Conservation (phyloP, 2,113 vertebrate species). For the Acinonyx jubatus region DNA sequence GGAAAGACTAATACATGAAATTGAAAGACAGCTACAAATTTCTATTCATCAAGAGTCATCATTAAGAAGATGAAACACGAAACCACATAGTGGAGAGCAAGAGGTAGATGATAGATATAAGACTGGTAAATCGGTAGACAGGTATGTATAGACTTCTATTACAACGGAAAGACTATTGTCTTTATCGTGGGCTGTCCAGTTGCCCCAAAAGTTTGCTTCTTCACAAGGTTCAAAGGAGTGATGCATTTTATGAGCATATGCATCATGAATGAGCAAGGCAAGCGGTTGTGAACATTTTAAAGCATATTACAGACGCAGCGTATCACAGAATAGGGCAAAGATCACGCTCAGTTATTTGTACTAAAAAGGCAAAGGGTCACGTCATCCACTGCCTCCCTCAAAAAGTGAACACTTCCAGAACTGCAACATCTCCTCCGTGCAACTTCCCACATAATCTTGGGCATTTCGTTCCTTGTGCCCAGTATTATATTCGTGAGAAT, state of each 20-base stretch:
- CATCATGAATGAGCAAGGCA: not conserved
- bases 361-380: not conserved
- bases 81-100: not conserved
- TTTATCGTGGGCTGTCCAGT: not conserved
- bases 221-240: not conserved
- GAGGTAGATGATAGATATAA: not conserved
- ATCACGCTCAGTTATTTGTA: not conserved
- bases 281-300: not conserved
- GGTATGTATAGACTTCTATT: not conserved
- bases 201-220: not conserved
- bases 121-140: not conserved
- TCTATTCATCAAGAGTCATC: not conserved
- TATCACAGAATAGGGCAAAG: not conserved
- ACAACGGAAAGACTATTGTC: not conserved
- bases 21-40: not conserved
- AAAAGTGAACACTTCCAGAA: not conserved
- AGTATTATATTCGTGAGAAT: not conserved
- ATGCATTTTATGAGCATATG: not conserved
- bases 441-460: not conserved
- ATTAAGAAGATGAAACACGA: not conserved
- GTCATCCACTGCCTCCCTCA: not conserved
- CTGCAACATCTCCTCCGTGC: fast-evolving
- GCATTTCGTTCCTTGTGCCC: not conserved
- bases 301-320: not conserved
- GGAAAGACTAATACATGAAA: not conserved